Evolutionary conservation across 2,888 invertebrate genomes (phyloP), one percentile per base, ranked within the genome.

Genomic region (Lymantria dispar): DNA sequence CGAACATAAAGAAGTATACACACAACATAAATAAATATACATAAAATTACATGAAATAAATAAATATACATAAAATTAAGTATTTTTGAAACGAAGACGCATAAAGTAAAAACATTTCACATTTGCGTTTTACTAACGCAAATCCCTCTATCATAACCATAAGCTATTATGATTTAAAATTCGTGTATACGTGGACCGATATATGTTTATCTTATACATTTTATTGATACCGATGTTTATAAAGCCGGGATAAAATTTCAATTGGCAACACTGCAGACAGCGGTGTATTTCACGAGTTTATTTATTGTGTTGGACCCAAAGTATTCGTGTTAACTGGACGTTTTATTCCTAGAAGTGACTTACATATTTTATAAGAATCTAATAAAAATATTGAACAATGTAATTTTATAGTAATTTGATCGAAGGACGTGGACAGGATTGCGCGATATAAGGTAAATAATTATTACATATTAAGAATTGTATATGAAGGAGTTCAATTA

Each of bases 241-340:
- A 89, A 90, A 91, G 78, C 86, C 68, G 78, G 87, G 87, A 90
- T 89, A 81, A 83, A 87, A 89, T 87, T 90, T 87, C 89, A 87
- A 90, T 91, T 89, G 89, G 83, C 84, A 81, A 74, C 68, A 72
- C 76, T 72, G 80, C 79, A 85, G 90, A 87, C 89, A 88, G 87
- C 74, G 71, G 78, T 64, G 70, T 82, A 84, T 86, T 83, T 78
- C 80, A 70, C 60, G 72, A 78, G 80, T 87, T 83, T 91, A 89
- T 90, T 91, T 91, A 89, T 89, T 85, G 86, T 83, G 69, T 77
- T 79, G 75, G 78, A 77, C 72, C 77, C 69, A 50, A 80, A 80
- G 80, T 78, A 83, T 76, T 76, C 67, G 60, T 64, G 66, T 64
- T 62, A 58, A 60, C 43, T 52, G 48, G 64, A 74, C 62, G 12